Base-by-base conservation (phyloP, 2,113 vertebrate species). In the Panurus biarmicus region DNA sequence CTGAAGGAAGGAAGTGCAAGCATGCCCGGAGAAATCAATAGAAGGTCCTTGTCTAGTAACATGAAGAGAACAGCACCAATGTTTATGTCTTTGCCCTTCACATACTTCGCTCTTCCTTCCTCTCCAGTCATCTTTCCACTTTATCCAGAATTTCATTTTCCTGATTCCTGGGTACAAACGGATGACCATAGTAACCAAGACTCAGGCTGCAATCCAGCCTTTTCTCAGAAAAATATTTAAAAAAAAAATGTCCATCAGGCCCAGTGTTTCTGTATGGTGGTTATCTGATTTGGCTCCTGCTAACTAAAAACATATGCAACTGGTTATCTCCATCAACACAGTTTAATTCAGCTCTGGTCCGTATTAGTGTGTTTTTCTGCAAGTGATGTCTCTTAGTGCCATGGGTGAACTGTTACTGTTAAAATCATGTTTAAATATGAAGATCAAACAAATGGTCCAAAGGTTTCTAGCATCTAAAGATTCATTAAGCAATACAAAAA, bases 71-170 rank as follows among this genome's bases (percentile, higher is more conserved):
- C 94, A 96, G 94, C 76, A 82, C 91, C 91, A 10, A 93, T 96
- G 97, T 98, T 98, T 98, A 98, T 98, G 97, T 94, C 96, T 98
- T 97, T 98, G 97, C 96, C 97, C 97, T 98, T 98, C 97, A 97
- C 91, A 93, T 94, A 93, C 95, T 97, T 97, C 96, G 88, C 91
- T 97, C 92, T 96, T 90, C 94, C 91, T 96, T 95, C 91, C 91
- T 95, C 76, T 90, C 91, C 70, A 91, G 88, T 95, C 94, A 96
- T 94, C 92, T 96, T 96, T 97, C 88, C 84, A 62, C 84, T 96
- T 96, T 93, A 96, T 93, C 92, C 93, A 89, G 90, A 96, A 94
- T 97, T 96, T 94, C 66, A 92, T 97, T 90, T 97, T 96, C 87
- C 94, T 94, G 58, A 76, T 93, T 95, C 75, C 86, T 11, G 21